Evolutionary conservation across 2,113 vertebrate species (phyloP), one percentile per base, ranked within the genome.

Genomic region (human (Homo sapiens)): DNA sequence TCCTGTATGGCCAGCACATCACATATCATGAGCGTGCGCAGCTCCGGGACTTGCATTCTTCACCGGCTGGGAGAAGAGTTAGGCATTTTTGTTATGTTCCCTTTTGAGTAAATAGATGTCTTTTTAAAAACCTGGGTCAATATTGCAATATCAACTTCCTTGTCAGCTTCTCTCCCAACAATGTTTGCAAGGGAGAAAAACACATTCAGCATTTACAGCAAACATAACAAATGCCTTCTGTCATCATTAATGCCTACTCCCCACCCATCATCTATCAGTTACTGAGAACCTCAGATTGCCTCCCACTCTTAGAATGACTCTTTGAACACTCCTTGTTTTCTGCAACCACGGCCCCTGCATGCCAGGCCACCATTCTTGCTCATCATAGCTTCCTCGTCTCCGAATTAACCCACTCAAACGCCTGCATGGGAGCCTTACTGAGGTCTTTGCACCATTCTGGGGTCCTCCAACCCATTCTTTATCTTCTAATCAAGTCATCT

Each of bases 1-100:
- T 45, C 85, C 57, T 20, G 25, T 13, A 13, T 16, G 7, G 3
- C 30, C 48, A 23, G n/a, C 30, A 0, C 27, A 16, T 30, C 25
- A 0, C 2, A 11, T 18, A 4, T 45, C 38, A 4, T 0, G 2
- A 7, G 6, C 16, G 1, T 4, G n/a, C 11, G 2, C 16, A 5
- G 76, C 23, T n/a, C 43, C 64, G 25, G 32, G 22, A 38, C 50
- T 25, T 14, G 16, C 61, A 83, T 32, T n/a, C 55, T 5, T 3
- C 30, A 0, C 9, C 0, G 5, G n/a, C 7, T 0, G 1, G 38
- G 64, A 89, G 66, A 45, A 43, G 43, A 32, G 10, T 5, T 68
- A 2, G 45, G 18, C 8, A 1, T 12, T 11, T 18, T 3, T 48
- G 25, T 5, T 50, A 3, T 27, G 64, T 17, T 8, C 43, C 7